phyloP scores from a whole-genome alignment of 2,888 invertebrate species.

The Watsonalla cultraria region DNA sequence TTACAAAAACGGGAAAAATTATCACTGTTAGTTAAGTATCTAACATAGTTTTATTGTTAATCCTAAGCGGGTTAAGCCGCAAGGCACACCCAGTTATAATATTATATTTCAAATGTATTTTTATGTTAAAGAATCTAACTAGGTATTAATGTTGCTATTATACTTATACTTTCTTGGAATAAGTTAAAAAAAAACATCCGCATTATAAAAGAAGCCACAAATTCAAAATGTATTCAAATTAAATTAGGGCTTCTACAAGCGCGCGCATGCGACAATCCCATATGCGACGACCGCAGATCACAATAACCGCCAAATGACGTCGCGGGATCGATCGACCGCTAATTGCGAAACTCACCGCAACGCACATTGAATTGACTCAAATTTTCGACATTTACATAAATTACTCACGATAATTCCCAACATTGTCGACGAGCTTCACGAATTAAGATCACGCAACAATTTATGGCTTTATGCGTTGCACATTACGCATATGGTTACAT shows the following conservation, averaged over 20 bases:
- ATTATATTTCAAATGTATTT: too few species aligned
- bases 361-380: conserved; percentile 34
- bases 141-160: too few species aligned
- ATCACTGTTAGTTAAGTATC: too few species aligned
- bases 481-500: background rate
- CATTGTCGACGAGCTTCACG: conserved; percentile 25
- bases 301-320: conserved; percentile 41
- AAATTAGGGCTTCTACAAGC: conserved; percentile 22
- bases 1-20: too few species aligned
- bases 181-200: too few species aligned
- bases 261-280: conserved; percentile 35
- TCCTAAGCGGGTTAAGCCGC: too few species aligned
- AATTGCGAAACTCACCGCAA: conserved; percentile 55
- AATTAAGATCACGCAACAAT: conserved; percentile 31
- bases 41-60: too few species aligned
- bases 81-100: too few species aligned
- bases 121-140: too few species aligned
- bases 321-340: conserved; percentile 42
- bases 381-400: conserved; percentile 46
- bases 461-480: conserved; percentile 6
- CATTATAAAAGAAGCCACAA: background rate
- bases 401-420: conserved; percentile 36
- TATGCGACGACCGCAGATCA: conserved; percentile 35
- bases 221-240: background rate
- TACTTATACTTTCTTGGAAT: too few species aligned